Evolutionary conservation across 2,797 vertebrate species (phyloP).

Genomic region (Gambusia yucatana): DNA sequence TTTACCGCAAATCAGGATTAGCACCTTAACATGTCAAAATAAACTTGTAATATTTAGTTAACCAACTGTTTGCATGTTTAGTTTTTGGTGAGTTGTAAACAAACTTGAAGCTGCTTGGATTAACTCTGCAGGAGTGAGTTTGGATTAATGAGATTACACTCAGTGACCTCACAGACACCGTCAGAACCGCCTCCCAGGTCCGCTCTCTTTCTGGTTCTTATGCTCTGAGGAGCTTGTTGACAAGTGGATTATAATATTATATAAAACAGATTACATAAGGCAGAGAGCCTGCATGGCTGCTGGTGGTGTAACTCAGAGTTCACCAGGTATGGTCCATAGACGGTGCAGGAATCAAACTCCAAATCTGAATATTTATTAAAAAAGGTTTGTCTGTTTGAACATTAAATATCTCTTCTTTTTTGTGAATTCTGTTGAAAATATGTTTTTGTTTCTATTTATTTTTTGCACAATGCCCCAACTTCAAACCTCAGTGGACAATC

Average conservation of each 20-base stretch:
- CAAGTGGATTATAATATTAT: slow-evolving; percentile 49
- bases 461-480: no score
- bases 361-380: no score
- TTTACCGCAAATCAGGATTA: not conserved
- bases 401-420: no score
- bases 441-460: not conserved
- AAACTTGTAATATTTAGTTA: not conserved
- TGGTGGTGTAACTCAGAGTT: slow-evolving; percentile 17
- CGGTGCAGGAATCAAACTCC: no score
- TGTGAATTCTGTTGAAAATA: not conserved
- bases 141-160: not conserved
- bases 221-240: slow-evolving; percentile 12
- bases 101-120: not conserved
- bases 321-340: no score
- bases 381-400: no score
- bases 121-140: not conserved
- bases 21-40: not conserved
- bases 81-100: not conserved
- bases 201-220: not conserved
- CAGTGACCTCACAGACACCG: not conserved
- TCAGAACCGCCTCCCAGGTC: not conserved
- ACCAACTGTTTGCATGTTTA: not conserved
- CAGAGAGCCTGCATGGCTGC: not conserved
- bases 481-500: not conserved
- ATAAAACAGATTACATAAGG: slow-evolving; percentile 50